These are phyloP conservation scores for Lota lota DNA, from an alignment of 2,113 vertebrate species.

Conservation along the genomic window DNA sequence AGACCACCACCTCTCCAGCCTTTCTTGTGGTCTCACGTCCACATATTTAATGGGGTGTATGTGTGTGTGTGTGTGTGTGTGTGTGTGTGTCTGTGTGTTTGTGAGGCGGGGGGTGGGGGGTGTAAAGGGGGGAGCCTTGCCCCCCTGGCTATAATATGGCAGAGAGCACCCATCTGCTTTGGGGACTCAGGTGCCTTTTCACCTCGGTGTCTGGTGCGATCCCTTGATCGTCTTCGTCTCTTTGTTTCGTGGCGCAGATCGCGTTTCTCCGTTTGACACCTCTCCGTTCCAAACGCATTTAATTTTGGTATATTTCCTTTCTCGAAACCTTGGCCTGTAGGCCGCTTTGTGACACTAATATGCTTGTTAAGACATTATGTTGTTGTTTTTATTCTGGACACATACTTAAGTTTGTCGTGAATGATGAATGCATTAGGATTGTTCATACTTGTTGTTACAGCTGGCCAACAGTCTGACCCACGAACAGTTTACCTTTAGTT, in stretches of 20 bases:
- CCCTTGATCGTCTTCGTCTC: conserved; percentile 40
- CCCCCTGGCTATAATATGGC: conserved; percentile 50
- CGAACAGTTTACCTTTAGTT: too few relatives aligned
- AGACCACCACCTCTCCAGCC: conserved; percentile 50
- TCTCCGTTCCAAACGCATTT: conserved; percentile 49
- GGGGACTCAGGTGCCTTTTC: conserved; percentile 44
- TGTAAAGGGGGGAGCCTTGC: not conserved
- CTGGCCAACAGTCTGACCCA: too few relatives aligned
- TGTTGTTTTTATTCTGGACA: too few relatives aligned
- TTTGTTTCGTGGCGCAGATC: conserved; percentile 67
- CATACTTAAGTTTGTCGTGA: too few relatives aligned
- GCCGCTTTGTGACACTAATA: conserved; percentile 30
- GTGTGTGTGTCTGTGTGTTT: not conserved
- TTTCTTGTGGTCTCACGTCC: conserved; percentile 68
- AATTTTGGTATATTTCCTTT: conserved; percentile 28
- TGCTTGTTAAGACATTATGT: not conserved
- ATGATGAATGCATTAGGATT: too few relatives aligned
- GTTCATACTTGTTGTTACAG: too few relatives aligned
- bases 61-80: too few relatives aligned
- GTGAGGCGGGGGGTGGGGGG: too few relatives aligned
- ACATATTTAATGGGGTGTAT: conserved; percentile 21
- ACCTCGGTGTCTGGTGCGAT: conserved; percentile 66
- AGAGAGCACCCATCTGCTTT: conserved; percentile 69
- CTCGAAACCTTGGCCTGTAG: conserved; percentile 44
- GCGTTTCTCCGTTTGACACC: conserved; percentile 72